Evolutionary conservation across 37 sponge, comb jelly and placozoan species (phyloP).

Genomic region (Petrosia ficiformis): DNA sequence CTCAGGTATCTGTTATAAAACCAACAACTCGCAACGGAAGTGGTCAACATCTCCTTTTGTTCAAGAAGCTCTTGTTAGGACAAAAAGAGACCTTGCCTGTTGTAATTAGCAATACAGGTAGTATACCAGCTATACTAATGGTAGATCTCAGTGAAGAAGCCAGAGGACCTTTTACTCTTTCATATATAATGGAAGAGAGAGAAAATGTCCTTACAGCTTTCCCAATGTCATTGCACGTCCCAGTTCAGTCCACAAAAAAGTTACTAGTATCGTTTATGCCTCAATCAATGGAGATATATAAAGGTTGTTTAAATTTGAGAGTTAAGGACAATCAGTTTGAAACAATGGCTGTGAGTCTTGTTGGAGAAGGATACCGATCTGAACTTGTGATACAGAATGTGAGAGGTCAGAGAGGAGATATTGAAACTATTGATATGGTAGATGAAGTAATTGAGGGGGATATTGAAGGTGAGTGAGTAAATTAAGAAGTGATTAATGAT

Average conservation of each 20-base stretch:
- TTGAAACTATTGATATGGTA: too few species aligned
- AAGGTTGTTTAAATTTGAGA: constrained; percentile 37
- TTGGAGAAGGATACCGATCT: constrained; percentile 92
- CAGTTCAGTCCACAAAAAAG: constrained; percentile 33
- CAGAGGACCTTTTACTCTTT: constrained; percentile 44
- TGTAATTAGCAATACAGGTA: constrained; percentile 74
- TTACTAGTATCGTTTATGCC: constrained; percentile 65
- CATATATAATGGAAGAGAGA: constrained; percentile 6
- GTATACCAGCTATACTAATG: constrained; percentile 60
- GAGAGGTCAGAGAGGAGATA: constrained; percentile 1
- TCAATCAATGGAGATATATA: constrained; percentile 13
- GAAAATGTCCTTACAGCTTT: constrained; percentile 16
- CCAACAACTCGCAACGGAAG: constrained; percentile 67
- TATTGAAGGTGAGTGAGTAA: neutral
- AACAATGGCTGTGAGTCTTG: constrained; percentile 61
- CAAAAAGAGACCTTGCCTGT: constrained; percentile 68
- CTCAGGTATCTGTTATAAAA: constrained; percentile 71
- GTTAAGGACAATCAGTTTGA: constrained; percentile 91
- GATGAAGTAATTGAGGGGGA: neutral
- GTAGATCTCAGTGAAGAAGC: constrained; percentile 29
- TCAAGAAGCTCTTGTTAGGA: constrained; percentile 73
- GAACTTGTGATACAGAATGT: constrained; percentile 78
- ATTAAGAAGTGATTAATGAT: too few species aligned
- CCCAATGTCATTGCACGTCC: constrained; percentile 42
- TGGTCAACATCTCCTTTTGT: constrained; percentile 73